Percentiles rank a stretch among this genome's conserved stretches.
Conservation (phyloP, 2,888 invertebrate species). For the Galeopsomyia nigrocyanea region DNA sequence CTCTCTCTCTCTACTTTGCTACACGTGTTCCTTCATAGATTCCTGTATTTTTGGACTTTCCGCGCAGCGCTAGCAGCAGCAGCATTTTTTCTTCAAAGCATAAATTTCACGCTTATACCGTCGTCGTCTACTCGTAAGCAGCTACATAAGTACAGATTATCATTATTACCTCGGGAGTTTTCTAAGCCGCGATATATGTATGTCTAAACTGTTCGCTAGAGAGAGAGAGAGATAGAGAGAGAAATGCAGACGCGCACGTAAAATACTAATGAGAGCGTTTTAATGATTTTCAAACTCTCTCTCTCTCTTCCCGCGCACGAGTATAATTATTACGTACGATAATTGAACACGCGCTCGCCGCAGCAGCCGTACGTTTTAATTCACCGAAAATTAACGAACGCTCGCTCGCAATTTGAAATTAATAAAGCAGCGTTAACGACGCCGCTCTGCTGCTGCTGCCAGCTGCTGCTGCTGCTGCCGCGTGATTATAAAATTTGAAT, state of each 20-base stretch:
- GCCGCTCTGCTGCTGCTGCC: too few species aligned
- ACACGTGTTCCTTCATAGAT: not conserved
- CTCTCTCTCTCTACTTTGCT: not conserved
- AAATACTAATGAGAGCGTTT: too few species aligned
- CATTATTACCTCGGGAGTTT: not conserved
- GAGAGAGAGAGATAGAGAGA: too few species aligned
- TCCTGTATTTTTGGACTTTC: constrained; percentile 13
- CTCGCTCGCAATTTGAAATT: constrained; percentile 7
- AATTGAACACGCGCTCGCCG: not conserved
- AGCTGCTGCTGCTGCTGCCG: too few species aligned
- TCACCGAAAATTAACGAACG: constrained; percentile 26
- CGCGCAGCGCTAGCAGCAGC: too few species aligned
- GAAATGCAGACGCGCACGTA: too few species aligned
- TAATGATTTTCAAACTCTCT: too few species aligned
- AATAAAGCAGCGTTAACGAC: constrained; percentile 24
- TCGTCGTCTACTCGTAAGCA: not conserved
- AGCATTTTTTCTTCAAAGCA: too few species aligned
- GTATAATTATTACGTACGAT: too few species aligned
- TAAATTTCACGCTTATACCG: not conserved
- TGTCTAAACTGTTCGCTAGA: too few species aligned
- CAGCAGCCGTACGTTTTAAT: not conserved
- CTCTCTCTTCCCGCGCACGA: too few species aligned
- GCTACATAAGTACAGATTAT: not conserved
- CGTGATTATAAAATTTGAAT: constrained; percentile 21
- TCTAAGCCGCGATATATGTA: too few species aligned